Base-by-base conservation (phyloP, 2,113 vertebrate genomes). In the Ailurus styani region DNA sequence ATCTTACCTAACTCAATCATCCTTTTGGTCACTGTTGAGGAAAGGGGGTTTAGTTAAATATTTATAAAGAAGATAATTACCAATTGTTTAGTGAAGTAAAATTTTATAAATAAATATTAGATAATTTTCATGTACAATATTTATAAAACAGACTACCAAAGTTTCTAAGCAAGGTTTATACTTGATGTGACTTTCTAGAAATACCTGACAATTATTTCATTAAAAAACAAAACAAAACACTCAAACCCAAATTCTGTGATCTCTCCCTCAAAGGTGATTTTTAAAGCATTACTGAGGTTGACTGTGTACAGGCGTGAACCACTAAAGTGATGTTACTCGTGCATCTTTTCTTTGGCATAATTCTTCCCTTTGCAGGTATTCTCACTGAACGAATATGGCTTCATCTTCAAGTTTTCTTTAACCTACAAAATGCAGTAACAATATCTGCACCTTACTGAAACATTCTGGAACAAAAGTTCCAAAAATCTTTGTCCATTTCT, bases 11-110 rank as follows among this genome's bases (percentile, higher is more conserved):
- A 92, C 55, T 97, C 8, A 78, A 9, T 20, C 68, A 45, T 97
- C n/a, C 54, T 88, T 95, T 90, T 81, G 45, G 13, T 57, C 6
- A 34, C 34, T 87, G 20, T 31, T 95, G 52, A 84, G 34, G 42
- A 96, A 95, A 95, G 87, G 14, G 5, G 11, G 31, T 70, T 78
- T 91, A 83, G 47, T 81, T 31, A 87, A 66, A 95, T 37, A 17
- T 78, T 87, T 42, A 57, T 64, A 82, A 87, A 90, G 86, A 95
- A 87, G 79, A 95, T 88, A 93, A 96, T 87, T 84, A 62, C 7
- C 45, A 93, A 64, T 13, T 79, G 70, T 64, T 88, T n/a, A 70
- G 37, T 34, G 25, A 60, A 88, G 83, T 84, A 72, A 79, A 83
- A 72, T 66, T 83, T 84, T 90, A 72, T 88, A 93, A 70, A 75